These are phyloP conservation scores for Anoplolepis gracilipes DNA, from an alignment of 1,140 invertebrate genomes.

Conservation along the genomic window DNA sequence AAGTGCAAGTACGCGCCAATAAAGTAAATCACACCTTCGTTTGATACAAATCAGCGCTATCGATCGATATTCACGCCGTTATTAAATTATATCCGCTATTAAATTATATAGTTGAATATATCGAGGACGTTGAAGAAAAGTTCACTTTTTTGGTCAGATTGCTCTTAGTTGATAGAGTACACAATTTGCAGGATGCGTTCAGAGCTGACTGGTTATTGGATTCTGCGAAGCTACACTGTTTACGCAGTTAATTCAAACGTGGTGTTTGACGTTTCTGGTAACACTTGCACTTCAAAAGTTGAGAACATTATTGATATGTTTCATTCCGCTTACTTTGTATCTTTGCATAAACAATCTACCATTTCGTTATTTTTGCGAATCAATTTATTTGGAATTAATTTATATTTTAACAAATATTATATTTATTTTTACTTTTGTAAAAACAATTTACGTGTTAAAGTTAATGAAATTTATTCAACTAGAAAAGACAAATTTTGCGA, in stretches of 20 bases:
- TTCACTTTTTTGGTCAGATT: not conserved
- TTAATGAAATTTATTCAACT: not conserved
- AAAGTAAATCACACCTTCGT: conserved; percentile 65
- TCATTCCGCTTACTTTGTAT: not conserved
- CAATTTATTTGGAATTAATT: not conserved
- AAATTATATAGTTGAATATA: conserved; percentile 41
- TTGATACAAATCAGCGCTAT: not conserved
- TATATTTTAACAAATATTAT: not conserved
- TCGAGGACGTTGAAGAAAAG: not conserved
- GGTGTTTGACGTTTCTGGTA: conserved; percentile 20
- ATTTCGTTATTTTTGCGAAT: not conserved
- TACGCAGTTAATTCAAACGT: conserved; percentile 4
- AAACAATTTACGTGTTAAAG: not conserved
- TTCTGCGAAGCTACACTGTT: conserved; percentile 32
- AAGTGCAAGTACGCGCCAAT: not conserved
- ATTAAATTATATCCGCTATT: conserved; percentile 63
- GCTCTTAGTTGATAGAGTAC: not conserved
- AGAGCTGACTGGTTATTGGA: conserved; percentile 14
- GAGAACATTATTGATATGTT: not conserved
- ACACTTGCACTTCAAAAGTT: not conserved
- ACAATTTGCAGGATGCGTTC: not conserved
- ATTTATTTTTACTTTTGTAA: not conserved
- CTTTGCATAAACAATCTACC: not conserved
- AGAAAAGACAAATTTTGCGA: not conserved
- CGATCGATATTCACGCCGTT: not conserved